Evolutionary conservation across 2,888 invertebrate species (phyloP).

Genomic region (Philopedon plagiatum): DNA sequence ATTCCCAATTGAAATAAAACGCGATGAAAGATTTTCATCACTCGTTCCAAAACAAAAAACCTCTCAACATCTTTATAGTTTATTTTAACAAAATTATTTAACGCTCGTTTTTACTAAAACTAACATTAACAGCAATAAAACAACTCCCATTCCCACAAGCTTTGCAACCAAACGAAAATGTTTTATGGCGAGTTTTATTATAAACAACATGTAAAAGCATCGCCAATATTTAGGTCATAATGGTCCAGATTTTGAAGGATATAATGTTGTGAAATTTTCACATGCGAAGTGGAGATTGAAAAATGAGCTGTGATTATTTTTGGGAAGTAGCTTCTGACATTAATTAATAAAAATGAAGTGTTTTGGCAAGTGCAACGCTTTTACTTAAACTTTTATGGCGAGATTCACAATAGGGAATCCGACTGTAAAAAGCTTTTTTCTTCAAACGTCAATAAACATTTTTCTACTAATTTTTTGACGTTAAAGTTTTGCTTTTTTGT

Average conservation of each 20-base stretch:
- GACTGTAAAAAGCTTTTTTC: too few relatives aligned
- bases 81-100: constrained; percentile 23
- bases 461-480: too few relatives aligned
- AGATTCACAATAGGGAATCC: too few relatives aligned
- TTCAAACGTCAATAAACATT: too few relatives aligned
- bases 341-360: neutral
- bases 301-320: neutral
- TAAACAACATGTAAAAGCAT: constrained; percentile 14
- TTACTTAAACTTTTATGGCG: too few relatives aligned
- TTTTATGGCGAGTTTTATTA: constrained; percentile 16
- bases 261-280: neutral
- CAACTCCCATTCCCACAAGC: constrained; percentile 6
- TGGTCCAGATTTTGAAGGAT: constrained; percentile 10
- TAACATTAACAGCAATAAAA: constrained; percentile 24
- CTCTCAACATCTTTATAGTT: constrained; percentile 12
- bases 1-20: too few relatives aligned
- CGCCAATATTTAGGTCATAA: constrained; percentile 19
- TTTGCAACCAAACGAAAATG: neutral
- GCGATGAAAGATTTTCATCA: too few relatives aligned
- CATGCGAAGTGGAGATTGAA: neutral
- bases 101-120: constrained; percentile 16
- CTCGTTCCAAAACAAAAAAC: neutral
- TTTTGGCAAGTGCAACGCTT: too few relatives aligned
- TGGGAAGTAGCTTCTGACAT: neutral
- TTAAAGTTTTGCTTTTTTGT: too few relatives aligned